Conservation (phyloP, 2,797 vertebrate species). For the Lacerta bilineata region DNA sequence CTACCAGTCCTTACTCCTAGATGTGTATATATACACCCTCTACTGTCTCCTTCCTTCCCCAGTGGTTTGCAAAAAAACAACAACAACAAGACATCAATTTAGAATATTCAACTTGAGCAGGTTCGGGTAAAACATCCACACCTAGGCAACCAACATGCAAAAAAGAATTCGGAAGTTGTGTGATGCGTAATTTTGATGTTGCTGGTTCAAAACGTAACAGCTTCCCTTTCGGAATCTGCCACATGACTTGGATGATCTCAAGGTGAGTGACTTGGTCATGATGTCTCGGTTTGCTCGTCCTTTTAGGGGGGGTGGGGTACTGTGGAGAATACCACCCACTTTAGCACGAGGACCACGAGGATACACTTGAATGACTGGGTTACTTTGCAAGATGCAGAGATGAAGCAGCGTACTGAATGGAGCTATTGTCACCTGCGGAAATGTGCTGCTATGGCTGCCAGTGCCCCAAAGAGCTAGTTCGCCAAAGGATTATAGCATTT, state of each 20-base stretch:
- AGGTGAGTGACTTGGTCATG: not conserved
- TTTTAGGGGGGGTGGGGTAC: too few species aligned
- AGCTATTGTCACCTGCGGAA: not conserved
- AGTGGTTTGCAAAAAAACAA: not conserved
- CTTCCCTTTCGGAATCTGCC: not conserved
- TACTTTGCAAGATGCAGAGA: not conserved
- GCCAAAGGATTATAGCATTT: not conserved
- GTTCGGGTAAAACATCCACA: not conserved
- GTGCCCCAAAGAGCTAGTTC: not conserved
- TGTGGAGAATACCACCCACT: not conserved
- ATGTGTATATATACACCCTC: not conserved
- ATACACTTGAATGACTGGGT: not conserved
- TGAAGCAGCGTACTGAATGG: not conserved
- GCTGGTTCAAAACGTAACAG: not conserved
- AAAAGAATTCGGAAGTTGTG: too few species aligned
- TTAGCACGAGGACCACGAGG: not conserved
- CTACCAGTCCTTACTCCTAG: not conserved
- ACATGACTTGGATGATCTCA: not conserved
- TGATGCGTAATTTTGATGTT: not conserved
- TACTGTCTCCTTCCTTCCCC: too few species aligned
- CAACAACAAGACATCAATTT: too few species aligned
- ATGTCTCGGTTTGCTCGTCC: too few species aligned
- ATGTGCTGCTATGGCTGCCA: not conserved
- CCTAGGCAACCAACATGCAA: not conserved
- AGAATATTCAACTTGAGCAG: not conserved